Evolutionary conservation across 2,113 vertebrate genomes (phyloP), one percentile per base, ranked within the genome.

Genomic region (Loxodonta africana): DNA sequence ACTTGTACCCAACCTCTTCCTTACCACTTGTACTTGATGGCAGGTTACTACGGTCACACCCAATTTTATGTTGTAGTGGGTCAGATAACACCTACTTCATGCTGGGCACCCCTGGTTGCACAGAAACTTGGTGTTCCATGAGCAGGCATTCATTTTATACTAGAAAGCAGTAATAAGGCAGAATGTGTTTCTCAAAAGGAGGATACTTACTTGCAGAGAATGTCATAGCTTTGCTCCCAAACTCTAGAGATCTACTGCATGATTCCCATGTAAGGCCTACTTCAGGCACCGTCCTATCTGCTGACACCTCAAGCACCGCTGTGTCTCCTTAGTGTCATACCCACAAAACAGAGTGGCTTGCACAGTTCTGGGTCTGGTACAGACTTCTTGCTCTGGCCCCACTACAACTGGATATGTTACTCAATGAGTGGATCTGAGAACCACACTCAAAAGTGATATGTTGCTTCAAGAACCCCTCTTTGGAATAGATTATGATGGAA

Each of bases 31-130:
- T 15, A 2, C 37, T 33, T n/a, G 26, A 69, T 15, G n/a, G 33
- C 17, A 37, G 14, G 77, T 1, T 78, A 4, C 8, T 18, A 2
- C 10, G 17, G 37, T 23, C 6, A 11, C 0, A 0, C 26, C 71
- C 1, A 2, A 1, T 57, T 30, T 51, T n/a, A 33, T 7, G 4
- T 57, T 33, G 8, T 2, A 0, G 18, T 21, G 67, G 9, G 12
- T n/a, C 53, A 74, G 5, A 44, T n/a, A 23, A 48, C 73, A 23
- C 2, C 30, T 48, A 37, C 33, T 3, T 25, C 15, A 46, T 76
- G 15, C 21, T 30, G 17, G n/a, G 57, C 2, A 5, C 6, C n/a
- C 30, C 12, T 8, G 44, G 0, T 53, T 17, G 8, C 6, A 26
- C 0, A 0, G 10, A 41, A 33, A 48, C 11, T 25, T 10, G 0